These are phyloP conservation scores for Rhagoletis pomonella DNA, from an alignment of 1,140 invertebrate species.

Conservation along the genomic window DNA sequence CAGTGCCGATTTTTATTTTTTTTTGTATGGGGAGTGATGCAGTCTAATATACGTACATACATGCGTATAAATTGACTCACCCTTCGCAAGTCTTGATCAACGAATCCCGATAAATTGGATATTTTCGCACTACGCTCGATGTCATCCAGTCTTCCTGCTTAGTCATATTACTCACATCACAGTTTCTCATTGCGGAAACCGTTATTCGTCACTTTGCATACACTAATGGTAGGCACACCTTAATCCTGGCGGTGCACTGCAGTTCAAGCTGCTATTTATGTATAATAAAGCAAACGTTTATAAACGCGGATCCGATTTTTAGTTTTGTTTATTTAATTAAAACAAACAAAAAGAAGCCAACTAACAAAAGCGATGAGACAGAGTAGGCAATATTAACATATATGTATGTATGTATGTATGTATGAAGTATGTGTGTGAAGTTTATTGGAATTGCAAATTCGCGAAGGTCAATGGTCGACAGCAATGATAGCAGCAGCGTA, in stretches of 20 bases:
- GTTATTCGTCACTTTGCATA: neutral
- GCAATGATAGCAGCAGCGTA: neutral
- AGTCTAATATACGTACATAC: too few relatives aligned
- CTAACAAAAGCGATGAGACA: neutral
- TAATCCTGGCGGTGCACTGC: too few relatives aligned
- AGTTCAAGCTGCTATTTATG: neutral
- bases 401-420: too few relatives aligned
- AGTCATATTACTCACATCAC: neutral
- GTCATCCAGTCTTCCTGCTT: slow-evolving; percentile 18
- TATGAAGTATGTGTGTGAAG: too few relatives aligned
- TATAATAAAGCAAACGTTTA: neutral
- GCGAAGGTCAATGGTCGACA: neutral
- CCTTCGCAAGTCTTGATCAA: slow-evolving; percentile 30
- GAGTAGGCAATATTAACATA: too few relatives aligned
- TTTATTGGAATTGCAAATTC: neutral
- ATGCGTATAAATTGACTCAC: neutral
- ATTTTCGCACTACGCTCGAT: slow-evolving; percentile 64
- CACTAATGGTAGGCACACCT: neutral
- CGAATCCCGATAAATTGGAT: slow-evolving; percentile 63
- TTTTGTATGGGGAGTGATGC: too few relatives aligned
- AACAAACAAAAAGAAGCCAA: too few relatives aligned
- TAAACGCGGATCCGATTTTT: neutral
- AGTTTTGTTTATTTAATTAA: neutral
- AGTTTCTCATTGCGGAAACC: neutral
- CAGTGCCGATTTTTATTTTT: too few relatives aligned